Evolutionary conservation across 2,797 vertebrate species (phyloP).

Genomic region (Danio aesculapii): DNA sequence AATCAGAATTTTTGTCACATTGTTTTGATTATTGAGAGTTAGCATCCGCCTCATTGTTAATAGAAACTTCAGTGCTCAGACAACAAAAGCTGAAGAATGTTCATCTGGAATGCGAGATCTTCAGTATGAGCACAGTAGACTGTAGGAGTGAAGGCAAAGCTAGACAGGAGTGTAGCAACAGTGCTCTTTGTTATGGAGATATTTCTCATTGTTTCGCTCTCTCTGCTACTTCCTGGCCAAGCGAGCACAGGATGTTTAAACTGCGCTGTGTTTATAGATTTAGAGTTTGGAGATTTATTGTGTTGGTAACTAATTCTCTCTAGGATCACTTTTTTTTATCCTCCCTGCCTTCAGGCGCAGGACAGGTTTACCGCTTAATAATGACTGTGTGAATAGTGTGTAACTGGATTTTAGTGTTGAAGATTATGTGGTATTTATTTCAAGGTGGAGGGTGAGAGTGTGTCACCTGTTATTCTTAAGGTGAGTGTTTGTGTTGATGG

Average conservation of each 20-base stretch:
- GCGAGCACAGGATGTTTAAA: slow-evolving; percentile 46
- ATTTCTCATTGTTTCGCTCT: slow-evolving; percentile 44
- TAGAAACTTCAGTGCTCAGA: background rate
- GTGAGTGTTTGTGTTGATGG: background rate
- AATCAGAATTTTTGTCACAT: background rate
- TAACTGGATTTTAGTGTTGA: slow-evolving; percentile 18
- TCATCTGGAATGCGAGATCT: slow-evolving; percentile 11
- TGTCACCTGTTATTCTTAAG: slow-evolving; percentile 5
- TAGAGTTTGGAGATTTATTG: background rate
- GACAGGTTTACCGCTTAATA: slow-evolving; percentile 20
- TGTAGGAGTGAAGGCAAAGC: slow-evolving; percentile 8
- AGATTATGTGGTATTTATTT: slow-evolving; percentile 7
- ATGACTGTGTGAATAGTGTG: slow-evolving; percentile 1
- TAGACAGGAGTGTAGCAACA: slow-evolving; percentile 44
- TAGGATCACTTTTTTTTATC: slow-evolving; percentile 1
- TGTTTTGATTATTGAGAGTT: slow-evolving; percentile 1
- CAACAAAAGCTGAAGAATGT: slow-evolving; percentile 9
- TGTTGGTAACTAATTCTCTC: slow-evolving; percentile 6
- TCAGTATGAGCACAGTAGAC: background rate
- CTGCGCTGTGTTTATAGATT: slow-evolving; percentile 22
- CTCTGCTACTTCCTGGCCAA: slow-evolving; percentile 39
- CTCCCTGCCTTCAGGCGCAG: background rate
- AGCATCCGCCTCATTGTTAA: background rate
- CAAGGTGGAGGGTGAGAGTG: slow-evolving; percentile 6
- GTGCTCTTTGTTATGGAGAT: slow-evolving; percentile 50